Evolutionary conservation across 1,140 invertebrate genomes (phyloP).

Genomic region (Drosophila athabasca): DNA sequence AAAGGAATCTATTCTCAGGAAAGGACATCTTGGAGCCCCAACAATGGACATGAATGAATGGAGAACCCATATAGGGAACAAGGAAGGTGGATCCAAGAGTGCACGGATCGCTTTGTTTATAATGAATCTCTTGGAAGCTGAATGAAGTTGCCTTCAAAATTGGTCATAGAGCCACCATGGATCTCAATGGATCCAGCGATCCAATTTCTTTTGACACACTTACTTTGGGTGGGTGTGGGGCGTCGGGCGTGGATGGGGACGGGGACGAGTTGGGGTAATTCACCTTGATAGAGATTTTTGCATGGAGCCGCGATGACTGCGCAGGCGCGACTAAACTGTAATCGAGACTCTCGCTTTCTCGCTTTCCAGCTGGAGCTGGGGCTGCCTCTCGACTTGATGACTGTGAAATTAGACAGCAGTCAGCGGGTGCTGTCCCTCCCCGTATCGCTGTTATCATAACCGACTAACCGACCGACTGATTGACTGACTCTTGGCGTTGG

Average conservation of each 20-base stretch:
- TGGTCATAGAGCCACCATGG: slow-evolving; percentile 19
- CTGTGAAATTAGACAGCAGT: slow-evolving; percentile 64
- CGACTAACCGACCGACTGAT: slow-evolving; percentile 63
- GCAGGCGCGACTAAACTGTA: slow-evolving; percentile 61
- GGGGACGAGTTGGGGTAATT: slow-evolving; percentile 26
- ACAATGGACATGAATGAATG: no score
- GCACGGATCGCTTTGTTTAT: no score
- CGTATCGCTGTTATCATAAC: slow-evolving; percentile 66
- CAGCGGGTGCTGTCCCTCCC: slow-evolving; percentile 37
- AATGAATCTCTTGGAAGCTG: no score
- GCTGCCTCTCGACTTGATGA: slow-evolving; percentile 52
- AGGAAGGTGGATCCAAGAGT: no score
- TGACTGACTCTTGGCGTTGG: slow-evolving; percentile 39
- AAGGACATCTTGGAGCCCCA: not conserved
- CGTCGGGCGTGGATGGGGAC: not conserved
- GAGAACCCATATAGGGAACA: no score
- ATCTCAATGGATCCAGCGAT: slow-evolving; percentile 13
- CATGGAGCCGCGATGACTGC: slow-evolving; percentile 51
- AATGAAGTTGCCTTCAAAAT: slow-evolving; percentile 6
- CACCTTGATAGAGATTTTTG: slow-evolving; percentile 46
- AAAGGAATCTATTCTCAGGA: not conserved
- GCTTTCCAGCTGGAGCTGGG: slow-evolving; percentile 40
- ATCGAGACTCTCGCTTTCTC: slow-evolving; percentile 74
- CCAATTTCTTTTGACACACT: slow-evolving; percentile 45
- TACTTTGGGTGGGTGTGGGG: slow-evolving; percentile 10